Conservation (phyloP, 2,888 invertebrate species). For the Antitype chi region DNA sequence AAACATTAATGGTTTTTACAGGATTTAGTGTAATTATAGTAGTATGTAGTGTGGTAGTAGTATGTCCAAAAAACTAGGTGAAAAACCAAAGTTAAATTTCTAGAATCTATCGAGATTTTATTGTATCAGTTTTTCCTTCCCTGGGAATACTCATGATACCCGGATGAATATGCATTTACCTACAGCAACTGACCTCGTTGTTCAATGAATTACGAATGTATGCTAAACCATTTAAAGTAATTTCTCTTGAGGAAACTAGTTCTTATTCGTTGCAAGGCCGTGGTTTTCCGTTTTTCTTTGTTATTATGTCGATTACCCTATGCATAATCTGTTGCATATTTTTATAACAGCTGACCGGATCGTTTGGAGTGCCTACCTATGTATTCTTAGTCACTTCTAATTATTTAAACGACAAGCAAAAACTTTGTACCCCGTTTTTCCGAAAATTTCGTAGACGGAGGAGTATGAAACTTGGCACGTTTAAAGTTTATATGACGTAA, state of each 20-base stretch:
- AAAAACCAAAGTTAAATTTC: neutral
- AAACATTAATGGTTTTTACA: no score
- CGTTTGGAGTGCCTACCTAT: neutral
- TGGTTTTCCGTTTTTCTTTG: neutral
- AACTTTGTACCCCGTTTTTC: no score
- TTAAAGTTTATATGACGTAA: no score
- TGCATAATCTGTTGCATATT: slow-evolving; percentile 1
- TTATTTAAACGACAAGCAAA: no score
- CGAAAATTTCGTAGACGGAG: no score
- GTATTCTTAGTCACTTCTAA: neutral
- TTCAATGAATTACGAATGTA: slow-evolving; percentile 30
- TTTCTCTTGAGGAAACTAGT: slow-evolving; percentile 30
- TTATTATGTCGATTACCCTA: neutral
- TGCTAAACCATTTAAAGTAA: slow-evolving; percentile 13
- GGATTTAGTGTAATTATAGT: no score
- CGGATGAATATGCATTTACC: slow-evolving; percentile 10
- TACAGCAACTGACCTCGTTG: slow-evolving; percentile 11
- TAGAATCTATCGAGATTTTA: neutral
- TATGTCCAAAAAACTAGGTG: neutral
- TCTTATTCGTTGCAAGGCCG: neutral
- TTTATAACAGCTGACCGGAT: neutral
- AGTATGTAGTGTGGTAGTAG: no score
- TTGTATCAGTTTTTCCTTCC: neutral
- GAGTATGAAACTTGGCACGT: no score
- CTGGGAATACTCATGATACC: slow-evolving; percentile 8